Evolutionary conservation across 2,797 vertebrate species (phyloP), one percentile per base, ranked within the genome.

Genomic region (Girardinus metallicus): DNA sequence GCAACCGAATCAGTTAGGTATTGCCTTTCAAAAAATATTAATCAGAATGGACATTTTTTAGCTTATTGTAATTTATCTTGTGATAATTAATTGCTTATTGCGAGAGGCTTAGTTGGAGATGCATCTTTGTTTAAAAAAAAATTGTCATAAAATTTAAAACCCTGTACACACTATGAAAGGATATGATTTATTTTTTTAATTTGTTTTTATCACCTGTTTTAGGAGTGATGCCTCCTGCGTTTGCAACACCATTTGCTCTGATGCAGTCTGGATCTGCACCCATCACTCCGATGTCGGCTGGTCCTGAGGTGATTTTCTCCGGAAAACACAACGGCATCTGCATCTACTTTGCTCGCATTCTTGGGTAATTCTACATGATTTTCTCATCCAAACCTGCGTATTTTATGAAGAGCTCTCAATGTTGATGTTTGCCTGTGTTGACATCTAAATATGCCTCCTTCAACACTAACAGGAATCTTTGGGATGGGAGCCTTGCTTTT

Each of bases 321-420:
- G 98, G 98, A 76, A 99, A 98, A 84, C 98, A 99, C 93, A 97
- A 98, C 6, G 98, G 98, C 75, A 98, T 99, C 89, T 97, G 97
- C 91, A 94, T 99, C 90, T 99, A 99, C 92, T 99, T 99, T 82
- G 96, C 97, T 76, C 97, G 99, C 62, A 98, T 99, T 87, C 95
- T 99, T 68, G 98, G 98, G 98, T 99, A 79, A 96, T 96, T 91
- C 57, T 84, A 66, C 26, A 62, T 18, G 8, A 41, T 64, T 82
- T 84, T 80, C 31, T 73, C 1, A 26, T 11, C 55, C 13, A 77
- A 5, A 77, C 18, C 41, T n/a, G 15, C 15, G 16, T 8, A 23
- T 36, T 47, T 12, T 7, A 60, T 13, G 78, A 53, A 34, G 72
- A 72, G n/a, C 16, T 55, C 18, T 41, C 13, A 18, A 71, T 66